Conservation (phyloP, 2,888 invertebrate species). For the Frankliniella fusca region DNA sequence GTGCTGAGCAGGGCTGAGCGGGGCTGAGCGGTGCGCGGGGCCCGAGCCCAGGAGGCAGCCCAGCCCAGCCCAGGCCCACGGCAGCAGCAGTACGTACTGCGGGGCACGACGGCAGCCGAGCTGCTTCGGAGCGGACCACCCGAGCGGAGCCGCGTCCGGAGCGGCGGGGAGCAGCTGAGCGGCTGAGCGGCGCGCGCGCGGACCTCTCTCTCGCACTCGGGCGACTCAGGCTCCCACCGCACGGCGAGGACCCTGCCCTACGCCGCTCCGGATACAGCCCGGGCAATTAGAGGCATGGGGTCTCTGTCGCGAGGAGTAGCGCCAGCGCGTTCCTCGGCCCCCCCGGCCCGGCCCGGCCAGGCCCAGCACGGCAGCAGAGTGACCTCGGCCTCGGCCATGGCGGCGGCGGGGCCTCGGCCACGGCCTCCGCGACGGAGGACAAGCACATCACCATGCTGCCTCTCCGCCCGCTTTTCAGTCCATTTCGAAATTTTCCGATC, state of each 20-base stretch:
- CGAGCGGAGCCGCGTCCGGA: slow-evolving; percentile 10
- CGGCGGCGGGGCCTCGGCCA: background rate
- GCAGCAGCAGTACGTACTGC: too few relatives aligned
- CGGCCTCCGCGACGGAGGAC: background rate
- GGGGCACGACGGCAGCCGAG: background rate
- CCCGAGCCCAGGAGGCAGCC: background rate
- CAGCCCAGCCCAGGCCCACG: too few relatives aligned
- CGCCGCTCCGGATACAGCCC: background rate
- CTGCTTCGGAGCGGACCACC: background rate
- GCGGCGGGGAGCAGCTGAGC: background rate
- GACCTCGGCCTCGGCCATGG: background rate
- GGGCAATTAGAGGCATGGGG: background rate
- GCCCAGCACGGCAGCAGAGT: background rate
- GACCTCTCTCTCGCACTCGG: background rate
- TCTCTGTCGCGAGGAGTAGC: slow-evolving; percentile 9
- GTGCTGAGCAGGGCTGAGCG: background rate
- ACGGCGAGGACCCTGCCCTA: background rate
- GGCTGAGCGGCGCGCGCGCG: background rate
- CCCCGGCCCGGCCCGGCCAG: background rate
- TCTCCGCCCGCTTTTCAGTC: background rate
- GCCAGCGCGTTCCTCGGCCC: background rate
- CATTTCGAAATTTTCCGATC: background rate
- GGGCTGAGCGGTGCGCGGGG: background rate
- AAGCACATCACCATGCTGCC: background rate
- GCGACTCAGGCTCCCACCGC: background rate